Percentiles rank a stretch among this genome's conserved stretches.
Evolutionary conservation across 2,797 vertebrate genomes (phyloP).

Genomic region (Apogon hyalosoma): DNA sequence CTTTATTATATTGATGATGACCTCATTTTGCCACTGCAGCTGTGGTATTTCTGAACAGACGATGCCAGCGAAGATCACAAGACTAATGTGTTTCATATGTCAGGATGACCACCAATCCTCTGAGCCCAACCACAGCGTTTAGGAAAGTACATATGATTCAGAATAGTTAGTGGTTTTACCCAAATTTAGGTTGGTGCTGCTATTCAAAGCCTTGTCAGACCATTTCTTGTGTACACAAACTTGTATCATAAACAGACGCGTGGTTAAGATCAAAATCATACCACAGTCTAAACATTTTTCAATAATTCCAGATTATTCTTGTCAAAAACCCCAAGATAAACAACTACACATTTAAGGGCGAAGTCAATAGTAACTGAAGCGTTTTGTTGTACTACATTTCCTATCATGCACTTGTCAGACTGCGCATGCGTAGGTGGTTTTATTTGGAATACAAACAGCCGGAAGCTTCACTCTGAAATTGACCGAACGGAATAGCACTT

Average conservation of each 20-base stretch:
- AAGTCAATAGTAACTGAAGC: not conserved
- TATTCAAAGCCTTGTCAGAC: constrained; percentile 53
- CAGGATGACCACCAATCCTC: constrained; percentile 53
- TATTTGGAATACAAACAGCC: constrained; percentile 78
- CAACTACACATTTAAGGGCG: constrained; percentile 22
- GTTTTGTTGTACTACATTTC: constrained; percentile 61
- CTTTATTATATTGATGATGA: constrained; percentile 59
- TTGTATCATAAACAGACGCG: constrained; percentile 13
- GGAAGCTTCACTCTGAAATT: constrained; percentile 78
- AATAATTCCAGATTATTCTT: constrained; percentile 42
- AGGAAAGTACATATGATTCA: constrained; percentile 56
- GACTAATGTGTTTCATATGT: constrained; percentile 71
- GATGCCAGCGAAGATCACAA: constrained; percentile 64
- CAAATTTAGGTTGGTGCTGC: constrained; percentile 52
- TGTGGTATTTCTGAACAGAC: constrained; percentile 59
- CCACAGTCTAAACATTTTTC: constrained; percentile 50
- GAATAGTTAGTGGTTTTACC: constrained; percentile 63
- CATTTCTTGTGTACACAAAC: constrained; percentile 33
- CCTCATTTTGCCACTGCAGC: constrained; percentile 76
- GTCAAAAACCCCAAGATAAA: constrained; percentile 16
- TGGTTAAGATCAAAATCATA: constrained; percentile 37
- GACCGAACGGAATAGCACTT: constrained; percentile 73
- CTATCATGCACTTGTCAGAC: constrained; percentile 39
- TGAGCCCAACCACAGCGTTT: constrained; percentile 47
- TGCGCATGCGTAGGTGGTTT: constrained; percentile 70